Conservation (phyloP, 2,113 vertebrate species). For the Anthoscopus minutus region DNA sequence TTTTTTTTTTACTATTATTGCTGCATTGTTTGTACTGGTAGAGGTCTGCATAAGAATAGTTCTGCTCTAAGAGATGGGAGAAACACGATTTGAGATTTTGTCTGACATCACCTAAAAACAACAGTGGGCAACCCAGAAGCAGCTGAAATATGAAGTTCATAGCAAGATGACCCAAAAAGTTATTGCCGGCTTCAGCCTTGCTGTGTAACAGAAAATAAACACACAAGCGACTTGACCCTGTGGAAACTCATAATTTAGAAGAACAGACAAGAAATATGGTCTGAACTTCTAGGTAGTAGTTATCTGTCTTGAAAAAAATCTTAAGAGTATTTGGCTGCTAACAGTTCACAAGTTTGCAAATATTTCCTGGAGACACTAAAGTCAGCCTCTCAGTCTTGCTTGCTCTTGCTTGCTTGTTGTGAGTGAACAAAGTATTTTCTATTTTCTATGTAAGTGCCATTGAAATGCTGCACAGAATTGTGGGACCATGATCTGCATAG, state of each 20-base stretch:
- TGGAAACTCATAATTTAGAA: conserved; percentile 40
- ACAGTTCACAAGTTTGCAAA: conserved; percentile 28
- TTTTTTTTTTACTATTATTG: conserved; percentile 8
- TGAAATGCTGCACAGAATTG: not conserved
- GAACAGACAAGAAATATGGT: conserved; percentile 43
- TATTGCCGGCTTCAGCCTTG: conserved; percentile 50
- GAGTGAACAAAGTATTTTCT: not conserved
- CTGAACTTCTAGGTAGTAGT: conserved; percentile 32
- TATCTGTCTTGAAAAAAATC: conserved; percentile 57
- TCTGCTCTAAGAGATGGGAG: conserved; percentile 16
- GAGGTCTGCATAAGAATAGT: conserved; percentile 32
- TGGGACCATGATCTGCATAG: not conserved
- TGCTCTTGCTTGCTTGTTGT: no score
- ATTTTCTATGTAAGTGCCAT: not conserved
- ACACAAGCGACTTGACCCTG: not conserved
- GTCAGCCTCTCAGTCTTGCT: not conserved
- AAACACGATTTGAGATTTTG: conserved; percentile 36
- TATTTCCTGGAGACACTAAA: conserved; percentile 24
- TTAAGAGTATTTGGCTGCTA: conserved; percentile 24
- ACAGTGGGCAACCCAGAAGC: conserved; percentile 2
- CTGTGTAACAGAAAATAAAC: conserved; percentile 60
- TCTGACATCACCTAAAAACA: not conserved
- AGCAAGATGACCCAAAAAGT: conserved; percentile 20
- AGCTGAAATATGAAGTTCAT: conserved; percentile 43
- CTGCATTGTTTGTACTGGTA: conserved; percentile 57